Conservation (phyloP, 2,113 vertebrate genomes). For the Prietella phreatophila region DNA sequence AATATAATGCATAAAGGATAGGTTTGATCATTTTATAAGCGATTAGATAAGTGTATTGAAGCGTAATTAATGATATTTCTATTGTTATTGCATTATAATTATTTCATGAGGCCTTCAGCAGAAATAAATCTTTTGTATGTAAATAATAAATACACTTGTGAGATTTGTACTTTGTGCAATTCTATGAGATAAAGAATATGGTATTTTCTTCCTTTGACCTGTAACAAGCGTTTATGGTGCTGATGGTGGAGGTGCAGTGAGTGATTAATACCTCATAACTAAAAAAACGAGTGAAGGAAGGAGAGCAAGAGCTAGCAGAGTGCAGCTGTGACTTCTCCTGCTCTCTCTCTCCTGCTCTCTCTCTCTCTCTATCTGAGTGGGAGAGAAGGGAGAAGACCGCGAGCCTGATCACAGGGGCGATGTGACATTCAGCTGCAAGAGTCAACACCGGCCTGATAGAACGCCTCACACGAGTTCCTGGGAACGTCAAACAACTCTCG, state of each 20-base stretch:
- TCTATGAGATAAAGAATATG: neutral
- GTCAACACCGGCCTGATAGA: slow-evolving; percentile 44
- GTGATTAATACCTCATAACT: neutral
- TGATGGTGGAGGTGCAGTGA: neutral
- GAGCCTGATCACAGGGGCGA: slow-evolving; percentile 35
- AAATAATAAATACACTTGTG: neutral
- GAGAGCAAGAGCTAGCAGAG: neutral
- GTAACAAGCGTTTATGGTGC: neutral
- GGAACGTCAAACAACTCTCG: slow-evolving; percentile 36
- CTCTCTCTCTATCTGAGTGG: slow-evolving; percentile 43
- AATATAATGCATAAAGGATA: neutral
- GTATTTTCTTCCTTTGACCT: neutral
- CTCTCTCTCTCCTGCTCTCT: neutral
- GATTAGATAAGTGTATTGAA: neutral
- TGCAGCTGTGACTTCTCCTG: slow-evolving; percentile 39
- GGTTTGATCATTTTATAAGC: neutral
- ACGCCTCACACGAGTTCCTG: slow-evolving; percentile 16
- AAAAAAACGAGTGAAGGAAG: neutral
- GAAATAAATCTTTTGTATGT: neutral
- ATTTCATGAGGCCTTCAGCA: neutral
- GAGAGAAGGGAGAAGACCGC: slow-evolving; percentile 29
- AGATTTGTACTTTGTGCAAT: neutral
- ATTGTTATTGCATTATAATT: neutral
- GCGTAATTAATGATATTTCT: neutral
- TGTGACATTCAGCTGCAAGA: slow-evolving; percentile 50